These are phyloP conservation scores for Spodoptera frugiperda DNA, from an alignment of 1,140 invertebrate genomes.

Conservation along the genomic window DNA sequence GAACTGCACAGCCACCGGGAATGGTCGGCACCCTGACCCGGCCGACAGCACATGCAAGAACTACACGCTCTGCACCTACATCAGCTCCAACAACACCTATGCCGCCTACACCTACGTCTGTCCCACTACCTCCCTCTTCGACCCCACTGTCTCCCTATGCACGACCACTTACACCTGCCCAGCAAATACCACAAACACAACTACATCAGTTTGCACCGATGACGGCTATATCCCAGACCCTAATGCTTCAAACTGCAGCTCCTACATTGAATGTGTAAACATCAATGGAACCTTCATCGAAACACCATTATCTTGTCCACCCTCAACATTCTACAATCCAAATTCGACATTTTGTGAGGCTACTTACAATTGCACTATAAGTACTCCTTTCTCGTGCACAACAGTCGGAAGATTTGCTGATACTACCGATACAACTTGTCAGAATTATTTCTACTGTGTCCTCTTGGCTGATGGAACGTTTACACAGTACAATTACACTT, in stretches of 20 bases:
- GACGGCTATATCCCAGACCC: slow-evolving; percentile 64
- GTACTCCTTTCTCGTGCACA: slow-evolving; percentile 57
- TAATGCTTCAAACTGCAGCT: slow-evolving; percentile 56
- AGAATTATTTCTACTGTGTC: slow-evolving; percentile 64
- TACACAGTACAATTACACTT: slow-evolving; percentile 58
- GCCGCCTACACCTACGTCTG: slow-evolving; percentile 70
- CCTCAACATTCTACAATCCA: slow-evolving; percentile 61
- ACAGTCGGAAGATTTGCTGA: slow-evolving; percentile 65
- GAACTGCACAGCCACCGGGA: slow-evolving; percentile 65
- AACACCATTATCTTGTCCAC: slow-evolving; percentile 56
- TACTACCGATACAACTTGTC: slow-evolving; percentile 58
- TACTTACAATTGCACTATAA: slow-evolving; percentile 57
- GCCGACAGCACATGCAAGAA: slow-evolving; percentile 66
- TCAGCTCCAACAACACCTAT: slow-evolving; percentile 50
- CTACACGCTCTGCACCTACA: slow-evolving; percentile 67
- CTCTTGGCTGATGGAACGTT: slow-evolving; percentile 50
- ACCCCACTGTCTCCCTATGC: slow-evolving; percentile 56
- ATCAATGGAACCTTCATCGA: slow-evolving; percentile 57
- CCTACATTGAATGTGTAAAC: slow-evolving; percentile 64
- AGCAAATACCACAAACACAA: slow-evolving; percentile 46
- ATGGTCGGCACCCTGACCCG: slow-evolving; percentile 63
- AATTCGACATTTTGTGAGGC: slow-evolving; percentile 66
- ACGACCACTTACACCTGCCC: slow-evolving; percentile 63
- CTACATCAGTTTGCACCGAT: slow-evolving; percentile 58
- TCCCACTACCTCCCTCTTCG: slow-evolving; percentile 67